phyloP scores from a whole-genome alignment of 2,888 invertebrate species.

The Eristalis intricaria region DNA sequence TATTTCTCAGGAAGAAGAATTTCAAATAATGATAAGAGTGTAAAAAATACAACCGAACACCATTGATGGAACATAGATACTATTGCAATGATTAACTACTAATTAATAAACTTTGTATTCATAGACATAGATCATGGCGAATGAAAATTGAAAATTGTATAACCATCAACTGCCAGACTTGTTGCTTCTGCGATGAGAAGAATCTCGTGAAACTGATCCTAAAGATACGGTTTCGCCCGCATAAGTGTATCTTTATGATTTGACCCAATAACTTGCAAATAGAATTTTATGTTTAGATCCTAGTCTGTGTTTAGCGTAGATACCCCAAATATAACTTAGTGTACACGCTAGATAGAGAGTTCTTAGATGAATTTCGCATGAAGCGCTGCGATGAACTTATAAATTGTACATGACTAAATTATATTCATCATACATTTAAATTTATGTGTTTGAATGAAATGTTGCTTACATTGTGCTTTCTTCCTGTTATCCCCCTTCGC shows the following conservation, averaged over 20 bases:
- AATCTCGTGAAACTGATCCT: slow-evolving; percentile 64
- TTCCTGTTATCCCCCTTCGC: slow-evolving; percentile 33
- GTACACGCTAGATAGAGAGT: slow-evolving; percentile 26
- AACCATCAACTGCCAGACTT: slow-evolving; percentile 82
- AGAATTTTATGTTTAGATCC: slow-evolving; percentile 47
- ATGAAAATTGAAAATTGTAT: slow-evolving; percentile 74
- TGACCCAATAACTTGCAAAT: slow-evolving; percentile 30
- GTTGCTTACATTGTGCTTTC: slow-evolving; percentile 69
- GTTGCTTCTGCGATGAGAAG: slow-evolving; percentile 77
- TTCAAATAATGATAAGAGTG: too few species aligned
- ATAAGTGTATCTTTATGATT: slow-evolving; percentile 75
- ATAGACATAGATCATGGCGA: not conserved
- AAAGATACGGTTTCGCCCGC: slow-evolving; percentile 73
- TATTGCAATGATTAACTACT: not conserved
- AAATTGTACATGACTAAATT: not conserved
- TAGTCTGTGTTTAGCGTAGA: slow-evolving; percentile 69
- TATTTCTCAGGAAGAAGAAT: too few species aligned
- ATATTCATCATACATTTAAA: not conserved
- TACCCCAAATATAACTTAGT: slow-evolving; percentile 1
- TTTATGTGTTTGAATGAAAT: slow-evolving; percentile 25
- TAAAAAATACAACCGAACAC: too few species aligned
- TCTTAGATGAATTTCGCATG: slow-evolving; percentile 50
- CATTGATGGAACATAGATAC: not conserved
- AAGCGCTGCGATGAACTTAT: slow-evolving; percentile 26
- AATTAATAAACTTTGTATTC: not conserved